Conservation (phyloP, 2,888 invertebrate genomes). For the Drosophila testacea region DNA sequence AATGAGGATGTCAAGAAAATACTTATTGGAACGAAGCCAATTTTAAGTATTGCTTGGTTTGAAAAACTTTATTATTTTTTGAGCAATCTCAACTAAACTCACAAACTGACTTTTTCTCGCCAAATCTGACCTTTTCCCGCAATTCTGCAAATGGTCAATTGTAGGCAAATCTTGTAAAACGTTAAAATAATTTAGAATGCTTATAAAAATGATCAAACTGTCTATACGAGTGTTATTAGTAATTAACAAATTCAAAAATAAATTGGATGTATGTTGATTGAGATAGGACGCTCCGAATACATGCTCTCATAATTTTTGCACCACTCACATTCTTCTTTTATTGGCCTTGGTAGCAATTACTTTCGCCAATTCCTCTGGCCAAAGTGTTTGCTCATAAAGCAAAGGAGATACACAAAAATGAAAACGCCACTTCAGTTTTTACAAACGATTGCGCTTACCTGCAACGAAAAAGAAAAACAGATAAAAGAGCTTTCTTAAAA, state of each 20-base stretch:
- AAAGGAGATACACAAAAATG: slow-evolving; percentile 5
- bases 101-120: too few relatives aligned
- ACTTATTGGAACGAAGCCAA: too few relatives aligned
- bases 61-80: too few relatives aligned
- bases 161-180: too few relatives aligned
- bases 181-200: too few relatives aligned
- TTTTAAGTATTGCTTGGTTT: too few relatives aligned
- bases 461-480: slow-evolving; percentile 49
- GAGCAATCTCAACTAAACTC: too few relatives aligned
- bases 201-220: too few relatives aligned
- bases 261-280: not conserved
- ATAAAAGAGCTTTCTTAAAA: slow-evolving; percentile 46
- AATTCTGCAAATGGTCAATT: too few relatives aligned
- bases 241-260: not conserved
- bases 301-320: slow-evolving; percentile 3
- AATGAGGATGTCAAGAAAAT: slow-evolving; percentile 9
- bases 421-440: slow-evolving; percentile 16
- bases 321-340: not conserved
- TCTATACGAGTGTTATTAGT: too few relatives aligned
- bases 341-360: slow-evolving; percentile 6
- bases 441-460: slow-evolving; percentile 55
- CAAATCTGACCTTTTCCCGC: too few relatives aligned
- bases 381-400: slow-evolving; percentile 10
- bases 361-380: not conserved
- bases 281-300: too few relatives aligned